Base-by-base conservation (phyloP, 2,888 invertebrate species). In the Brenthis ino region DNA sequence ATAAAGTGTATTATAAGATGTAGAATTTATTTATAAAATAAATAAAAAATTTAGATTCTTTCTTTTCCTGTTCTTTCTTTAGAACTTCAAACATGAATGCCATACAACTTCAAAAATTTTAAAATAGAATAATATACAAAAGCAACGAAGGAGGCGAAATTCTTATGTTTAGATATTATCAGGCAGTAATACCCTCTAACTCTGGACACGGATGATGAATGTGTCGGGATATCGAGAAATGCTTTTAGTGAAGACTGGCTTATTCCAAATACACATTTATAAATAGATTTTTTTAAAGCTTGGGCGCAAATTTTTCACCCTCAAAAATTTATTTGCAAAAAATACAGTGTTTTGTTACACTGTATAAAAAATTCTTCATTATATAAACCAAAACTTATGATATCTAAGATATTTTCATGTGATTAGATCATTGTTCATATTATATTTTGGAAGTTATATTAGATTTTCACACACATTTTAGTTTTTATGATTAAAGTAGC, bases 151-250 rank as follows among this genome's bases (percentile, higher is more conserved):
- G 33, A 51, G 61, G 51, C 33, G 14, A 58, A 48, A 48, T 12
- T 58, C 51, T 33, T 33, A 12, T 63, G 53, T 63, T 43, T 11
- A 43, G 51, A 63, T 51, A 63, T 37, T 63, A 63, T 63, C 43
- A 51, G 20, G 13, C 14, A 43, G 63, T 60, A 67, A 67, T 28
- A 53, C 61, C 67, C 67, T 51, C 13, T 37, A 56, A 60, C 14
- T 20, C 55, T 43, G 43, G 16, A 65, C 60, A 13, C 37, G 61
- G 51, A 69, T 69, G 69, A 69, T 69, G 60, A 61, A 69, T 69
- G 69, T 60, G 61, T n/a, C n/a, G 37, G 37, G 51, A 55, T 65
- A 69, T 51, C 60, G 43, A 56, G 61, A 47, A 69, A 69, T 57
- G 64, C 69, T 65, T 57, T 65, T 65, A 65, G 69, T 43, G 20